Conservation (phyloP, 2,113 vertebrate species). For the Regulus satrapa region DNA sequence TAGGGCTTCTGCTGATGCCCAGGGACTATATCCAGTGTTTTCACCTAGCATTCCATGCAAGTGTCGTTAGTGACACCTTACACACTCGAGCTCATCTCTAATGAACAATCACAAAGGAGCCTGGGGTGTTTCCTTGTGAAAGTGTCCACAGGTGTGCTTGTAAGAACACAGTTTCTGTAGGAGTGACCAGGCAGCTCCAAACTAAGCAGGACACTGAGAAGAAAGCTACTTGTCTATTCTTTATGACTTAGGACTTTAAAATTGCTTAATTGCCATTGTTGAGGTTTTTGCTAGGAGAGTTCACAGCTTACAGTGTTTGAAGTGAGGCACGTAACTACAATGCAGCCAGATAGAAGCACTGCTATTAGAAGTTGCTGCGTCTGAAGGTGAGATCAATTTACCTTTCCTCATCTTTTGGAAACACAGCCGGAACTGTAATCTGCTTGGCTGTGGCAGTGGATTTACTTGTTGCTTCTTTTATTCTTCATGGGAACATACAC, state of each 20-base stretch:
- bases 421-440: background rate
- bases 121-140: background rate
- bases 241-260: background rate
- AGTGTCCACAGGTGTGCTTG: background rate
- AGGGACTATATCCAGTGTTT: background rate
- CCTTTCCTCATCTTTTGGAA: background rate
- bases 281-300: background rate
- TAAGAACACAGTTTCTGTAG: background rate
- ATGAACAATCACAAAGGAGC: background rate
- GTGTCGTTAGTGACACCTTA: background rate
- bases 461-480: slow-evolving; percentile 18
- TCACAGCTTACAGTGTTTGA: background rate
- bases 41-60: background rate
- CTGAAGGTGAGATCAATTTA: background rate
- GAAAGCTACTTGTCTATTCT: background rate
- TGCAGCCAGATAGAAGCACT: background rate
- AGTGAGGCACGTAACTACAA: background rate
- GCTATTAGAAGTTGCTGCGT: background rate
- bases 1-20: background rate
- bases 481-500: background rate
- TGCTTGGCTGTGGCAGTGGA: background rate
- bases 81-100: background rate
- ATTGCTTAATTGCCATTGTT: background rate
- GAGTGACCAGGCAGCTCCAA: background rate
- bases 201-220: background rate